Percentiles rank a stretch among this genome's conserved stretches.
These are phyloP conservation scores for Halictus rubicundus DNA, from an alignment of 1,140 invertebrate species.

Conservation along the genomic window DNA sequence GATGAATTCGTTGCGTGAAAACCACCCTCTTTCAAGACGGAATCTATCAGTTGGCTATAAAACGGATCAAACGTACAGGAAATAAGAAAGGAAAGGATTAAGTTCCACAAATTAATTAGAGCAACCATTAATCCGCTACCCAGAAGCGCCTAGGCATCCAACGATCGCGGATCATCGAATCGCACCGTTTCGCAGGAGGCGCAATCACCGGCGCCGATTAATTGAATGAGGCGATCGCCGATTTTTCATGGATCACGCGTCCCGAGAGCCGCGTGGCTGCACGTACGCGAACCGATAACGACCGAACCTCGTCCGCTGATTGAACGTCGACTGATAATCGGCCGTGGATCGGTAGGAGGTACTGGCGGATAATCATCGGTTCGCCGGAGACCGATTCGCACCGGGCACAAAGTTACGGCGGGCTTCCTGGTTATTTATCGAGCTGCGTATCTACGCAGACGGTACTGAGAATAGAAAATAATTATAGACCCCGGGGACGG, in stretches of 20 bases:
- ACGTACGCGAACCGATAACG: constrained; percentile 30
- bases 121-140: no score
- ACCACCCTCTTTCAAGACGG: no score
- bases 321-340: constrained; percentile 42
- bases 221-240: not conserved
- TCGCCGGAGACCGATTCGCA: constrained; percentile 42
- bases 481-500: constrained; percentile 36
- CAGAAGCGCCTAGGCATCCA: not conserved
- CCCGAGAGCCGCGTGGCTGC: not conserved
- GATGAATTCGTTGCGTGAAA: no score
- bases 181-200: not conserved
- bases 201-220: constrained; percentile 12
- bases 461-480: constrained; percentile 39
- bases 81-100: no score
- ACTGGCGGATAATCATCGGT: constrained; percentile 49
- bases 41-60: no score
- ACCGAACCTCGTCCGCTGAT: constrained; percentile 14
- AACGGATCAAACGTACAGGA: no score
- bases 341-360: constrained; percentile 34
- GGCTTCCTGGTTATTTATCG: constrained; percentile 55
- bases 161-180: not conserved
- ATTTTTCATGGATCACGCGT: not conserved
- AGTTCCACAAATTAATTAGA: no score
- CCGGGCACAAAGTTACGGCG: constrained; percentile 1
- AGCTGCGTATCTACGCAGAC: constrained; percentile 29